A percentile compares a stretch with the other conserved stretches of the same genome.
Conservation (phyloP, 2,113 vertebrate genomes). For the Tetrao urogallus region DNA sequence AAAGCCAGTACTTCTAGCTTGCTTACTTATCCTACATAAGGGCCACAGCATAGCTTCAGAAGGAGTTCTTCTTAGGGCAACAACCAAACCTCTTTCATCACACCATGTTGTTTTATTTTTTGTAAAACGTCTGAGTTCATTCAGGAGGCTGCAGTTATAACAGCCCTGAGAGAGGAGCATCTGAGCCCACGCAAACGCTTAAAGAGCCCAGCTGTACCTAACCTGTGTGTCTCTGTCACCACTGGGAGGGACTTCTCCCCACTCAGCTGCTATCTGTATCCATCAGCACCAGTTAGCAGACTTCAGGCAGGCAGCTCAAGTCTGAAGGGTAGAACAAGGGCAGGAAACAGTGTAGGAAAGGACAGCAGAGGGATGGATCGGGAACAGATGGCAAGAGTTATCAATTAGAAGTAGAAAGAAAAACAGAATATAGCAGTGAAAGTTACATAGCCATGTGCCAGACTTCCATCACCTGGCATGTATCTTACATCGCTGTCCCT, state of each 20-base stretch:
- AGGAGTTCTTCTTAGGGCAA: background rate
- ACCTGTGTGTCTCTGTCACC: background rate
- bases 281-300: background rate
- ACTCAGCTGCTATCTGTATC: background rate
- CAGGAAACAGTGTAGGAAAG: constrained; percentile 39
- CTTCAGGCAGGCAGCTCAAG: background rate
- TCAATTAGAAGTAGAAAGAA: constrained; percentile 23
- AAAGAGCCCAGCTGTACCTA: background rate
- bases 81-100: background rate
- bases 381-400: constrained; percentile 64
- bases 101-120: fast-evolving
- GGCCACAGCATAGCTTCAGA: background rate
- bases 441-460: background rate
- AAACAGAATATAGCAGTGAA: background rate
- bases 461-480: background rate
- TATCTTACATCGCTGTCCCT: fast-evolving
- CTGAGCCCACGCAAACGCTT: background rate
- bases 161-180: background rate
- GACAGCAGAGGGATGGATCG: constrained; percentile 10
- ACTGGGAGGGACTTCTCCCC: background rate
- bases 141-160: background rate
- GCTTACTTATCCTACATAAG: background rate
- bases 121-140: background rate
- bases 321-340: background rate
- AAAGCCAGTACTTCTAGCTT: background rate